These are phyloP conservation scores for Tromatobia lineatoria DNA, from an alignment of 2,888 invertebrate species.

Conservation along the genomic window DNA sequence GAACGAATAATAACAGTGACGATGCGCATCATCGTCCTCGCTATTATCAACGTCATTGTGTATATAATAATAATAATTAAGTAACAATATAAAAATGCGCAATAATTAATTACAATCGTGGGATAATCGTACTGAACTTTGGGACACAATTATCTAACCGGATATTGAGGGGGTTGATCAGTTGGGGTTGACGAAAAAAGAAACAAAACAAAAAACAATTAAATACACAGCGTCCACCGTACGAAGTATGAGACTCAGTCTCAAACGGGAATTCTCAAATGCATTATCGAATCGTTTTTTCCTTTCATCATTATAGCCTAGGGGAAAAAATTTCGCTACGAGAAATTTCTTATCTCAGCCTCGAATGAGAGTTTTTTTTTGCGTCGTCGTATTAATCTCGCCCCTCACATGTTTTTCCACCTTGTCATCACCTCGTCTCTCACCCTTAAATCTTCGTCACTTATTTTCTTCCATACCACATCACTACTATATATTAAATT, in stretches of 20 bases:
- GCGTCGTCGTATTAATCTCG: constrained; percentile 43
- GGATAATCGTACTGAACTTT: constrained; percentile 67
- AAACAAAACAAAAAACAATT: constrained; percentile 25
- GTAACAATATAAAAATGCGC: constrained; percentile 78
- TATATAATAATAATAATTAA: constrained; percentile 72
- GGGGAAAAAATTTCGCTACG: constrained; percentile 39
- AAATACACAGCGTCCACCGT: constrained; percentile 38
- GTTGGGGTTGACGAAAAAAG: constrained; percentile 31
- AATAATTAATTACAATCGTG: constrained; percentile 67
- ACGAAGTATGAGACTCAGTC: constrained; percentile 46
- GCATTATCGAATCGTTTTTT: constrained; percentile 30
- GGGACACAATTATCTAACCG: constrained; percentile 67
- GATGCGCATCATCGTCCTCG: constrained; percentile 70
- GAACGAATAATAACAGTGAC: constrained; percentile 66
- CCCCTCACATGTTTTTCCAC: constrained; percentile 25
- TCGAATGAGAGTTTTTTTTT: constrained; percentile 48
- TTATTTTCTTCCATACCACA: constrained; percentile 69
- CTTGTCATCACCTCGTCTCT: constrained; percentile 40
- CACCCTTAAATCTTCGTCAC: constrained; percentile 43
- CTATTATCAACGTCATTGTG: constrained; percentile 59
- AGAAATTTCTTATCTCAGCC: constrained; percentile 52
- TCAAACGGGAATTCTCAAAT: constrained; percentile 45
- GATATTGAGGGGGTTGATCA: constrained; percentile 48
- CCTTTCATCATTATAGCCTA: constrained; percentile 42
- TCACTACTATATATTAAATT: constrained; percentile 74